Evolutionary conservation across 2,888 invertebrate genomes (phyloP), one percentile per base, ranked within the genome.

Genomic region (Spodoptera picta): DNA sequence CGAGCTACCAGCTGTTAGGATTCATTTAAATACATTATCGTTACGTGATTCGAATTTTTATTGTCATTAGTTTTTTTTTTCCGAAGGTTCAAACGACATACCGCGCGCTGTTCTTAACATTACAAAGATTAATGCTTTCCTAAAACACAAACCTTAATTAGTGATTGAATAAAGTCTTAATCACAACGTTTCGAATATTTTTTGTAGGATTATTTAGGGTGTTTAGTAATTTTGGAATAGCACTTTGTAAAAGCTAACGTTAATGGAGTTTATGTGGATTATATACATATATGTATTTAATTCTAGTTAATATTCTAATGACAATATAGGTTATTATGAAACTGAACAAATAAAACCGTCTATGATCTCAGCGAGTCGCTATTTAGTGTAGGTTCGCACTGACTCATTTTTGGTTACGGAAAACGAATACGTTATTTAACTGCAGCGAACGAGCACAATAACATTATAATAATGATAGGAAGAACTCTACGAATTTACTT

Each of bases 281-380:
- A 2, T 19, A 19, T 19, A 19, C 19, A 19, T 19, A 19, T 19
- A 19, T 19, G 19, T 19, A 44, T 45, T 66, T 66, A 27, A 44
- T 63, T 27, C 62, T 61, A 67, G 73, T 80, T 79, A 70, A 80
- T 71, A 68, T 79, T 77, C 56, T 65, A 74, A 71, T 45, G 68
- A 60, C 64, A 59, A 57, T 65, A 71, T 76, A 69, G 64, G 60
- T 67, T 69, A 69, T 81, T 80, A 64, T 69, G 65, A 75, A 82
- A 76, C 79, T 77, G 79, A 77, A 75, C 82, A 81, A 83, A 84
- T 83, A 83, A 81, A 87, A 84, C 75, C 72, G 85, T 81, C 83
- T 85, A 89, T 91, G 91, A 91, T 87, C 88, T 91, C 91, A 91
- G 86, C 86, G 81, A 79, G 80, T 84, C 71, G 86, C 86, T 87